Evolutionary conservation across 1,140 invertebrate genomes (phyloP), one percentile per base, ranked within the genome.

Genomic region (Brachionus plicatilis): DNA sequence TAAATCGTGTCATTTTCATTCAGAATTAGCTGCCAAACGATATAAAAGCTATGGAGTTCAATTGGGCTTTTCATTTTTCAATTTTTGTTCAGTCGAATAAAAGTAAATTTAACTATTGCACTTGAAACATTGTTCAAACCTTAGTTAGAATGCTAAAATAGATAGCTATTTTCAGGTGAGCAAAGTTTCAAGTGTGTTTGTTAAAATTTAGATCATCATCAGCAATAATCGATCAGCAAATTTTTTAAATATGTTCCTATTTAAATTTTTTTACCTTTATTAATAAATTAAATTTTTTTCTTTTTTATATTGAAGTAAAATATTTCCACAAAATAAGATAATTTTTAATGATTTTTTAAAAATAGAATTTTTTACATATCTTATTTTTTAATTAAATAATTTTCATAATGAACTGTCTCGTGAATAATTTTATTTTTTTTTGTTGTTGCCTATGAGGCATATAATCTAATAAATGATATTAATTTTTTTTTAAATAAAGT

Each of bases 121-220:
- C 79, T 82, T 82, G 79, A 82, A 82, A 82, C 79, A 82, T 82
- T 82, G 79, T 82, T 82, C 79, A 82, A 82, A 82, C 79, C 79
- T 82, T 82, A 65, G 79, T 65, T 72, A 41, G 41, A 41, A 41
- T 43, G 33, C 41, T 43, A 43, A 29, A 72, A 82, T 65, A 82
- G 53, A 65, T 82, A 60, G 24, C 37, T 65, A 43, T 82, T 82
- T 41, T 6, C 65, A 82, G 79, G 79, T 82, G 79, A 82, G 79
- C 79, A 82, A 82, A 82, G 79, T 82, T 82, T 82, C 79, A 82
- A 82, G 79, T 82, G 79, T 82, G 79, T 82, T 82, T 82, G 79
- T 82, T 47, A 82, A 82, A 37, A 68, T 68, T 45, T 20, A 41
- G 56, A 5, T 43, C 70, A 29, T 72, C 68, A 33, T 11, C n/a